Evolutionary conservation across 2,113 vertebrate species (phyloP), one percentile per base, ranked within the genome.

Genomic region (Sphaerodactylus townsendi): DNA sequence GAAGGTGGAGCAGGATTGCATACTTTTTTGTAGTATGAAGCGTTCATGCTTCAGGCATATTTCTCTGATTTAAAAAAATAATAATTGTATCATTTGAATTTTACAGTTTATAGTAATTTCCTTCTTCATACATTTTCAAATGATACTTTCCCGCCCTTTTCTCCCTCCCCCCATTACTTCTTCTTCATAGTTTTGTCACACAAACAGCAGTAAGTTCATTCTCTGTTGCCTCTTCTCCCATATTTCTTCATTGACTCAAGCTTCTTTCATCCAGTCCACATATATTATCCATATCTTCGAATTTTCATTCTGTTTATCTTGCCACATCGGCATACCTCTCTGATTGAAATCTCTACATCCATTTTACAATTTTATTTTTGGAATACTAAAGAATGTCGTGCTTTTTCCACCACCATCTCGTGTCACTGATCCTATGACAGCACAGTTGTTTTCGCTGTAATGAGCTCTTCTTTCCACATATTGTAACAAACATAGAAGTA

Each of bases 21-120:
- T 86, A 39, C 53, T 87, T 77, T 86, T 88, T 72, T 84, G 77
- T 86, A 90, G 64, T 75, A 71, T 0, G 0, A 86, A 89, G 88
- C 33, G 44, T 75, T 86, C 87, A 78, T 82, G 13, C 14, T 91
- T 90, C 83, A 85, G 44, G 64, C 62, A 91, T 10, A 23, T 59
- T 0, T 0, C 79, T 72, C 30, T 46, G 5, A 87, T 62, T 79
- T 28, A 88, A 53, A 75, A n/a, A n/a, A n/a, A n/a, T n/a, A n/a
- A n/a, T n/a, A n/a, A n/a, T n/a, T n/a, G n/a, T n/a, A n/a, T n/a
- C n/a, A n/a, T n/a, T n/a, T n/a, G n/a, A n/a, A n/a, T n/a, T n/a
- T n/a, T n/a, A n/a, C n/a, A n/a, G n/a, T n/a, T n/a, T n/a, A n/a
- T n/a, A n/a, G n/a, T n/a, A n/a, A n/a, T n/a, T n/a, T n/a, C n/a